Evolutionary conservation across 1,140 invertebrate genomes (phyloP).

Genomic region (Stegodyphus mimosarum): DNA sequence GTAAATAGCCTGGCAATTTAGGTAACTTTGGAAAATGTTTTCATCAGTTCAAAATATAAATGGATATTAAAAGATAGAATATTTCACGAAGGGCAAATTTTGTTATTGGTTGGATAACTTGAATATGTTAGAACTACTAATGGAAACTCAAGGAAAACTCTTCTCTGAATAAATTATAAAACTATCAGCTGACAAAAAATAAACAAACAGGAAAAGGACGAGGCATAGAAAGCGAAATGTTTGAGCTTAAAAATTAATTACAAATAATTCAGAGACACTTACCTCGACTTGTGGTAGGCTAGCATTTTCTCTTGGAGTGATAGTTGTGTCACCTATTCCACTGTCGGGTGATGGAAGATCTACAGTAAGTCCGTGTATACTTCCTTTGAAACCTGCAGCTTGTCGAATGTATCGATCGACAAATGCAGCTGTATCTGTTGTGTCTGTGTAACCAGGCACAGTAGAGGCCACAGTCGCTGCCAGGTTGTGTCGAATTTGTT

Average conservation of each 20-base stretch:
- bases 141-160: background rate
- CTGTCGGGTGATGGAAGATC: constrained; percentile 92
- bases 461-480: background rate
- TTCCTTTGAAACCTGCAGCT: constrained; percentile 45
- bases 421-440: constrained; percentile 60
- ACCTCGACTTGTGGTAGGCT: constrained; percentile 81
- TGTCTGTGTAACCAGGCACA: constrained; percentile 40
- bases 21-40: no score
- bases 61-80: no score
- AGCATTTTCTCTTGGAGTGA: constrained; percentile 80
- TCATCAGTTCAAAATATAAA: no score
- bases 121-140: no score
- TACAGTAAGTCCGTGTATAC: constrained; percentile 75
- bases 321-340: constrained; percentile 89
- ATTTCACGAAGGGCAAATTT: no score
- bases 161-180: no score
- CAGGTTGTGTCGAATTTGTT: constrained; percentile 20
- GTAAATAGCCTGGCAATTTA: no score
- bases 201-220: no score
- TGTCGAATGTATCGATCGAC: constrained; percentile 73
- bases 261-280: constrained; percentile 64
- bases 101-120: no score
- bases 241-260: no score
- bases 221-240: no score
- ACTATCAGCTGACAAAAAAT: no score